Evolutionary conservation across 2,888 invertebrate genomes (phyloP), one percentile per base, ranked within the genome.

Genomic region (Melikaiella ostensackeni): DNA sequence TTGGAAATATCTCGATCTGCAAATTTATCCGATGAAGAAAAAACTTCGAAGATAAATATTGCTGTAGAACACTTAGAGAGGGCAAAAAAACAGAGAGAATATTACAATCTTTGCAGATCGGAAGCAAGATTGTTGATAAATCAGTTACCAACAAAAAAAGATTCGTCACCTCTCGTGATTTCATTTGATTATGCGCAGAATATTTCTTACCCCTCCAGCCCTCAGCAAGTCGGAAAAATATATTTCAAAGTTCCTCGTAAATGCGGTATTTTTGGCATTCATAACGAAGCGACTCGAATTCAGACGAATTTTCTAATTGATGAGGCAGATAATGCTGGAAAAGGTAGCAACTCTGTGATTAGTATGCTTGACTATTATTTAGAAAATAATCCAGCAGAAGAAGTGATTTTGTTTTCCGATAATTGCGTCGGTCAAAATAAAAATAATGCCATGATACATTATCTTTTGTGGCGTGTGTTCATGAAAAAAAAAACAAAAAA

Each of bases 141-240:
- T 63, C 35, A 63, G 5, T n/a, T 6, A 35, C n/a, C n/a, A 0
- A 50, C n/a, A 1, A 19, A 38, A n/a, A 9, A 30, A 11, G 7
- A 21, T 19, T 55, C 42, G 16, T 61, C n/a, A 9, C 42, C 21
- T 7, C 46, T 35, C 16, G 75, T 75, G 13, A 35, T 75, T 24
- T 33, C 50, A 16, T 75, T 75, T n/a, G 61, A 75, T 61, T 75
- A 46, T n/a, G 75, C 75, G 6, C 75, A 75, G 38, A 74, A 75
- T 38, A n/a, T 61, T 19, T 75, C 75, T 6, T 75, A 62, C 21
- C 61, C 75, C n/a, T 42, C 42, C 46, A 75, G 75, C 33, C 42
- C 62, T 16, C 75, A 75, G 27, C 62, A 75, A 42, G 75, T 75
- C 19, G 50, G 75, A n/a, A 21, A 42, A 38, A 38, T 62, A 21